These are phyloP conservation scores for Pogoniulus pusillus DNA, from an alignment of 2,797 vertebrate species.

Conservation along the genomic window DNA sequence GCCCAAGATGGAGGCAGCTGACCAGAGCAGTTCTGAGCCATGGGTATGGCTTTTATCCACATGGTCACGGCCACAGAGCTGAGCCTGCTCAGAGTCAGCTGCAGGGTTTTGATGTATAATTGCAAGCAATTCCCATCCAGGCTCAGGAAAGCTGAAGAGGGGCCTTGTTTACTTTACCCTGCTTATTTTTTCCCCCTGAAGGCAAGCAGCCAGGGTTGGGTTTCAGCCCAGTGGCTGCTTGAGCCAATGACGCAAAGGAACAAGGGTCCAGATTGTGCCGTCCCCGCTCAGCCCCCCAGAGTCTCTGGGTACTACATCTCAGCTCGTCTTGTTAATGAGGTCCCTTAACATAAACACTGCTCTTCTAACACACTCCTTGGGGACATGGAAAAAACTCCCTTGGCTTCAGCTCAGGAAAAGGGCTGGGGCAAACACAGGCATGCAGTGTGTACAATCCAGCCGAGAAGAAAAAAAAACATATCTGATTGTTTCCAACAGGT, in stretches of 20 bases:
- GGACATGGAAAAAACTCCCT: conserved; percentile 50
- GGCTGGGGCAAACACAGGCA: background rate
- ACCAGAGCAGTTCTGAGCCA: background rate
- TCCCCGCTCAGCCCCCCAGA: background rate
- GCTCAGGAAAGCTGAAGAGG: conserved; percentile 23
- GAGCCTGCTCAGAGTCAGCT: conserved; percentile 26
- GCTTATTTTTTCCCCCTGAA: background rate
- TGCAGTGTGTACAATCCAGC: fast-evolving
- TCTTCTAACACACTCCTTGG: conserved; percentile 23
- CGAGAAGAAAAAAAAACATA: background rate
- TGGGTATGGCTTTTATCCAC: background rate
- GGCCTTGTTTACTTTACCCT: conserved; percentile 48
- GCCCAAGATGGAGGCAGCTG: background rate
- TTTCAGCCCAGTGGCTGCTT: conserved; percentile 33
- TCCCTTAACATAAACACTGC: conserved; percentile 44
- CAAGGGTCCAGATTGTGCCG: background rate
- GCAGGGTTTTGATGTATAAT: conserved; percentile 22
- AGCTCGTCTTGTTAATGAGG: conserved; percentile 22
- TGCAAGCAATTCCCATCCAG: conserved; percentile 41
- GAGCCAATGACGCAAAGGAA: conserved; percentile 36
- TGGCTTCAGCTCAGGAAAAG: background rate
- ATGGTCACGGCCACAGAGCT: background rate
- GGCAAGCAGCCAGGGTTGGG: conserved; percentile 29
- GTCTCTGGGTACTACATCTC: conserved; percentile 10
- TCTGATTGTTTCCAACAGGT: background rate